Evolutionary conservation across 2,797 vertebrate genomes (phyloP).

Genomic region (Eleutherodactylus coqui): DNA sequence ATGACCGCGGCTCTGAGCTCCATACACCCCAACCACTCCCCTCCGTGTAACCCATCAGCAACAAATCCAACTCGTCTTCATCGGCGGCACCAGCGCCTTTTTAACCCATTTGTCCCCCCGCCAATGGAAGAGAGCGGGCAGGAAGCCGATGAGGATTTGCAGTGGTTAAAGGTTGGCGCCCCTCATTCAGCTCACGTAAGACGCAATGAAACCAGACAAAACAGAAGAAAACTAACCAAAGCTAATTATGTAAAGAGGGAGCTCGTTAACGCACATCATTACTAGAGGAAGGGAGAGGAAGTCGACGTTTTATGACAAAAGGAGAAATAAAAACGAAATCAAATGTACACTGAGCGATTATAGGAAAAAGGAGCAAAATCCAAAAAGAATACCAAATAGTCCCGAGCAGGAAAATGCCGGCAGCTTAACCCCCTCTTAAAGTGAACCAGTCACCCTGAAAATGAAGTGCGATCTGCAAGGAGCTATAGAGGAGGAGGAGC

Average conservation of each 20-base stretch:
- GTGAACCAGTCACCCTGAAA: too few relatives aligned
- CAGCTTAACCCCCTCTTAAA: not conserved
- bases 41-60: conserved; percentile 82
- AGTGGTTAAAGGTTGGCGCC: conserved; percentile 25
- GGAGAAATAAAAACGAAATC: conserved; percentile 84
- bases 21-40: conserved; percentile 81
- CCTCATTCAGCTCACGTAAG: conserved; percentile 68
- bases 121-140: not conserved
- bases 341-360: conserved; percentile 79
- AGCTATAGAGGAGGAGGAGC: too few relatives aligned
- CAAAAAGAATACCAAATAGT: conserved; percentile 78
- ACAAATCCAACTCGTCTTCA: conserved; percentile 84
- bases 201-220: conserved; percentile 78
- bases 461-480: too few relatives aligned
- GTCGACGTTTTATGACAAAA: conserved; percentile 88
- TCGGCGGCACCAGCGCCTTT: conserved; percentile 74
- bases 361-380: conserved; percentile 79
- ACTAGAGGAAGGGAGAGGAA: conserved; percentile 82
- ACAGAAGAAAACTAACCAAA: conserved; percentile 75
- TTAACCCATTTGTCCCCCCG: not conserved
- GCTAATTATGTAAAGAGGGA: conserved; percentile 86
- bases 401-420: not conserved
- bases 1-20: conserved; percentile 81
- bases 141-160: not conserved
- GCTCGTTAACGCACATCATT: conserved; percentile 86